Percentiles rank a stretch among this genome's conserved stretches.
These are phyloP conservation scores for Dasypus novemcinctus DNA, from an alignment of 2,113 vertebrate genomes.

Conservation along the genomic window DNA sequence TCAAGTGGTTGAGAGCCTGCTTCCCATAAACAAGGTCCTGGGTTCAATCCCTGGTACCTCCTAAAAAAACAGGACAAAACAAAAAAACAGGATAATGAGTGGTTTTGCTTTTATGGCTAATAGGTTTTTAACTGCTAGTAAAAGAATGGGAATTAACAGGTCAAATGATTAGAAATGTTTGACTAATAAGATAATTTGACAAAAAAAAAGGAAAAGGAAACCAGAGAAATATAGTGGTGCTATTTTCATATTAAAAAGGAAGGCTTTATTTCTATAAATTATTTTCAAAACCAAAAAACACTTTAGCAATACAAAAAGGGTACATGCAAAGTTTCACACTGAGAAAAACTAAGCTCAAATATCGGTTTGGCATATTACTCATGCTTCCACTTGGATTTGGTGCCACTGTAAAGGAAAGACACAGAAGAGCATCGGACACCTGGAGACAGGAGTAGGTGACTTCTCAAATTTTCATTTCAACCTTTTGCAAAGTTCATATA, in stretches of 20 bases:
- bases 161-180: slow-evolving; percentile 38
- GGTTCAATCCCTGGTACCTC: too few relatives aligned
- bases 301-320: not conserved
- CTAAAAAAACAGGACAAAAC: too few relatives aligned
- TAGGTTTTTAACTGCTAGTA: not conserved
- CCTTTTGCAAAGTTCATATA: not conserved
- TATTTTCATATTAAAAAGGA: not conserved
- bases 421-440: not conserved
- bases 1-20: too few relatives aligned
- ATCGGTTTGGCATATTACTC: not conserved
- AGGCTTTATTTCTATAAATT: not conserved
- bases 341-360: not conserved
- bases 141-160: not conserved
- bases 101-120: slow-evolving; percentile 9
- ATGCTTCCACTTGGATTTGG: not conserved
- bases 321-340: not conserved
- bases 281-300: not conserved
- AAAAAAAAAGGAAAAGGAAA: not conserved
- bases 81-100: not conserved
- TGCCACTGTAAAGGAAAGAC: not conserved
- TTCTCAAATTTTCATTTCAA: not conserved
- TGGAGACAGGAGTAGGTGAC: not conserved
- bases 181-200: slow-evolving; percentile 4
- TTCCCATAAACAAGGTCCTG: too few relatives aligned
- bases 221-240: not conserved